These are phyloP conservation scores for Helicoverpa armigera DNA, from an alignment of 1,140 invertebrate genomes.

Conservation along the genomic window DNA sequence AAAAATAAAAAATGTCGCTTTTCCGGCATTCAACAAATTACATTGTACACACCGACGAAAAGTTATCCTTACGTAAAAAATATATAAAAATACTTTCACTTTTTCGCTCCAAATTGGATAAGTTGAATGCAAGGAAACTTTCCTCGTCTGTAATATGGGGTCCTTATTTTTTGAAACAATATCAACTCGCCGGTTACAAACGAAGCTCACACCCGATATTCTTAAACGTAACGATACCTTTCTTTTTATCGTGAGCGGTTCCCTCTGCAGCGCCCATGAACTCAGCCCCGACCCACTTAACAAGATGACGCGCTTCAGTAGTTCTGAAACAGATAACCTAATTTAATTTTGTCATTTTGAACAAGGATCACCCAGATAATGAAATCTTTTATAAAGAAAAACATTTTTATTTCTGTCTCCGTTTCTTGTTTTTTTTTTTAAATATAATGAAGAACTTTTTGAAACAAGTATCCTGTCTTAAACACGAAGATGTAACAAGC, in stretches of 20 bases:
- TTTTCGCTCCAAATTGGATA: conserved; percentile 18
- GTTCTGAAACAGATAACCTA: conserved; percentile 89
- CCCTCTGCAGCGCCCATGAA: conserved; percentile 97
- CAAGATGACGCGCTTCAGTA: conserved; percentile 96
- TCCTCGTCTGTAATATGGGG: conserved; percentile 11
- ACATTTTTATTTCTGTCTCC: conserved; percentile 55
- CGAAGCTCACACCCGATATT: conserved; percentile 62
- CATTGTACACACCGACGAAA: background rate
- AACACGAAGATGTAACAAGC: no score
- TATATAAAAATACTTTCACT: conserved; percentile 19
- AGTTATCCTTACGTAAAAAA: conserved; percentile 14
- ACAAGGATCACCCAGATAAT: conserved; percentile 63
- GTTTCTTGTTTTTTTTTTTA: conserved; percentile 35
- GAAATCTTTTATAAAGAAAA: conserved; percentile 61
- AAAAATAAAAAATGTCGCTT: no score
- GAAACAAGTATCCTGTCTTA: no score
- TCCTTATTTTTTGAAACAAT: conserved; percentile 26
- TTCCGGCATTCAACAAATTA: no score
- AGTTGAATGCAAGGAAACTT: conserved; percentile 24
- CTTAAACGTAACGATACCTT: conserved; percentile 79
- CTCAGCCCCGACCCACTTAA: conserved; percentile 98
- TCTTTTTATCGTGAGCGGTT: conserved; percentile 93
- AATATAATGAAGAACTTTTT: no score
- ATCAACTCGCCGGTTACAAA: background rate
- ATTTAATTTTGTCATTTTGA: conserved; percentile 78